phyloP scores from a whole-genome alignment of 2,888 invertebrate genomes.

The Epinotia bilunana region DNA sequence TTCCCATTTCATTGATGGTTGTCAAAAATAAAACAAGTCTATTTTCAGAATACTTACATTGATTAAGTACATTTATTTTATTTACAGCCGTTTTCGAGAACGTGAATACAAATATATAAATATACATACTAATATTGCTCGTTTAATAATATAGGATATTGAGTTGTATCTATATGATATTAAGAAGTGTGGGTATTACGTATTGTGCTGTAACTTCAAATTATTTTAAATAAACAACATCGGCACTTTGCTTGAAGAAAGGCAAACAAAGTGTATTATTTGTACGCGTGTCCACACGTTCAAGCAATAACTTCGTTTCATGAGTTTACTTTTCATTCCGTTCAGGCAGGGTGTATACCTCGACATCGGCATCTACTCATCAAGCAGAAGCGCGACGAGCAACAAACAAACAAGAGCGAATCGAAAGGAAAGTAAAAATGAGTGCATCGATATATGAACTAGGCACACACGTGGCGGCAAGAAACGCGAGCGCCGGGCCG shows the following conservation, averaged over 20 bases:
- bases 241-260: neutral
- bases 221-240: neutral
- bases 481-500: conserved; percentile 71
- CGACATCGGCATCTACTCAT: conserved; percentile 39
- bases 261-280: neutral
- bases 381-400: conserved; percentile 56
- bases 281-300: conserved; percentile 14
- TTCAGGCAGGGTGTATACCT: conserved; percentile 42
- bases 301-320: conserved; percentile 51
- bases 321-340: conserved; percentile 63
- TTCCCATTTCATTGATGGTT: conserved; percentile 5
- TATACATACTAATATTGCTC: no score
- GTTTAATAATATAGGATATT: no score
- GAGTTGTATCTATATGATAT: no score
- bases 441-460: conserved; percentile 79
- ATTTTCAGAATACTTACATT: no score
- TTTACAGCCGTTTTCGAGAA: no score
- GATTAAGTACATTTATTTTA: no score
- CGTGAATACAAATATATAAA: no score
- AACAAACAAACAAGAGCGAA: conserved; percentile 78
- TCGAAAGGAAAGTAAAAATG: conserved; percentile 84
- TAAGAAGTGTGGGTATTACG: no score
- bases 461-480: conserved; percentile 73
- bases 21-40: neutral
- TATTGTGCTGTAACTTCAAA: neutral